Percentiles rank a stretch among this genome's conserved stretches.
phyloP scores from a whole-genome alignment of 2,797 vertebrate genomes.

The Scolopax bukidnonensis region DNA sequence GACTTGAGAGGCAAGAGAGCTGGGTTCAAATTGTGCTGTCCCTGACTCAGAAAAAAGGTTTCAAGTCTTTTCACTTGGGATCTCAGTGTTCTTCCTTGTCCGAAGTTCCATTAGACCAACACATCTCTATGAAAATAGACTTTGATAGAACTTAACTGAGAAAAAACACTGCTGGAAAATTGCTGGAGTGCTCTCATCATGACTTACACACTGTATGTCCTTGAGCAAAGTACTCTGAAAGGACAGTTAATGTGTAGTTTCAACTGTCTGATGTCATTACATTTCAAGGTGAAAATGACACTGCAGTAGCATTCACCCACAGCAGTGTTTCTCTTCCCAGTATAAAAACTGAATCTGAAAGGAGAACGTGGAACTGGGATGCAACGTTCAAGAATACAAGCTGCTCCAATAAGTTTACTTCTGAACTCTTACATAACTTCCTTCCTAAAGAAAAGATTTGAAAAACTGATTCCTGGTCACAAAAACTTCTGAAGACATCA shows the following conservation, averaged over 20 bases:
- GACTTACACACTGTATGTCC: neutral
- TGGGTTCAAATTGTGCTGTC: neutral
- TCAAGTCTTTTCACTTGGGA: neutral
- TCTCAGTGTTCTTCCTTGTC: neutral
- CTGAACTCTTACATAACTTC: neutral
- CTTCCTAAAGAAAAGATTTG: neutral
- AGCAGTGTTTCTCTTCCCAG: neutral
- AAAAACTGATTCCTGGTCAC: neutral
- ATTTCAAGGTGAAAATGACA: neutral
- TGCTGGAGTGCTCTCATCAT: neutral
- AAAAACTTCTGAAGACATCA: neutral
- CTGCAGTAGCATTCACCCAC: neutral
- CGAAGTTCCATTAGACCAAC: neutral
- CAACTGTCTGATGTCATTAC: neutral
- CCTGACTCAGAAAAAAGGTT: neutral
- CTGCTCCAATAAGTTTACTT: neutral
- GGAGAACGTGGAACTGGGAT: neutral
- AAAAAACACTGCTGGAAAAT: neutral
- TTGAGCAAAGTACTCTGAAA: neutral
- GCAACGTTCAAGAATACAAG: neutral
- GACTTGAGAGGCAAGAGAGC: neutral
- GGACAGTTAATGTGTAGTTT: neutral
- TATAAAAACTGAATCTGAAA: neutral
- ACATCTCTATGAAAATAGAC: neutral
- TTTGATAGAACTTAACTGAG: neutral